phyloP scores from a whole-genome alignment of 2,113 vertebrate species.

The Albula goreensis region DNA sequence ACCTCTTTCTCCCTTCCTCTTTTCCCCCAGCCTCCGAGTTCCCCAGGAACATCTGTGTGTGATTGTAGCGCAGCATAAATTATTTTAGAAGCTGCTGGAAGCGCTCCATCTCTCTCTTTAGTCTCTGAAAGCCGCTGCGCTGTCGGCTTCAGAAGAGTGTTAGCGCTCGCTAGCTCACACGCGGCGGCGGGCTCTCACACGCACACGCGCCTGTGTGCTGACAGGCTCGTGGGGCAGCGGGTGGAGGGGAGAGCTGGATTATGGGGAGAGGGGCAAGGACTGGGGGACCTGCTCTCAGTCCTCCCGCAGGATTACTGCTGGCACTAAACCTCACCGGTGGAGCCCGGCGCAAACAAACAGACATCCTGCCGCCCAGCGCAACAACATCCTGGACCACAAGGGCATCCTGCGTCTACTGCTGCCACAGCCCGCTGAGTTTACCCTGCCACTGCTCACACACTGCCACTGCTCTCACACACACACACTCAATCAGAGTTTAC shows the following conservation, averaged over 20 bases:
- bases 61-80: conserved; percentile 53
- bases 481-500: conserved; percentile 3
- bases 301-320: not conserved
- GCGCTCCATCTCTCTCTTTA: conserved; percentile 39
- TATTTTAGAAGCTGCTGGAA: conserved; percentile 42
- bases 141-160: not conserved
- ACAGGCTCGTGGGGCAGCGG: not conserved
- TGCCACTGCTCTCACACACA: not conserved
- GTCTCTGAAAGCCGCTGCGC: conserved; percentile 7
- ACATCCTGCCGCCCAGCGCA: conserved; percentile 43
- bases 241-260: not conserved
- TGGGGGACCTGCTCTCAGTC: not conserved
- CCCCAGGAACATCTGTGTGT: conserved; percentile 53
- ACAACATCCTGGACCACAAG: not conserved
- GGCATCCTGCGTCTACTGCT: not conserved
- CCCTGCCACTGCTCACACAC: not conserved
- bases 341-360: conserved; percentile 36
- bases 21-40: conserved; percentile 23
- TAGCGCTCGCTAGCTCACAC: not conserved
- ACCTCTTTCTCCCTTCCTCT: not conserved
- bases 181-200: not conserved
- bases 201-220: not conserved
- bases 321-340: not conserved
- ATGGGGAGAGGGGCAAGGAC: not conserved
- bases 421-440: not conserved